Conservation (phyloP, 30 jellyfish, hydroid and myxozoan species). For the Aurelia aurita complex sp. Pacific region DNA sequence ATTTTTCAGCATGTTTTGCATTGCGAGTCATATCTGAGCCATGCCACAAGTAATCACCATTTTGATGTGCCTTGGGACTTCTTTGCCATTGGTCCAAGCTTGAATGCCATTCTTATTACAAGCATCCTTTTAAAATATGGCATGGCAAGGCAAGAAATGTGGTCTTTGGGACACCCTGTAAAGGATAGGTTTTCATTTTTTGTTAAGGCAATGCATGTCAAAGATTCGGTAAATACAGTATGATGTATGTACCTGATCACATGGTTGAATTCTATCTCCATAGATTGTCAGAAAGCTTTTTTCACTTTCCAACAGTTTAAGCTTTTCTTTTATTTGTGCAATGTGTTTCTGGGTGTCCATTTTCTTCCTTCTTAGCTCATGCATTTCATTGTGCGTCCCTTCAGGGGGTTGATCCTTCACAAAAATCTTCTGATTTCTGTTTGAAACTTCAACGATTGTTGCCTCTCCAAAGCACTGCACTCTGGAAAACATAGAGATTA, state of each 20-base stretch:
- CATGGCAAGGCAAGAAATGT: too few species aligned
- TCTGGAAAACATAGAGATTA: slow-evolving; percentile 11
- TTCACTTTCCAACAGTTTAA: slow-evolving; percentile 15
- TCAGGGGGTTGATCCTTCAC: slow-evolving; percentile 13
- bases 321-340: neutral
- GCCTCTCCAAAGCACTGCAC: slow-evolving; percentile 73
- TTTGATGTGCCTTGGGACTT: too few species aligned
- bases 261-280: slow-evolving; percentile 14
- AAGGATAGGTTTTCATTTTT: too few species aligned
- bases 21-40: too few species aligned
- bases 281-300: slow-evolving; percentile 18
- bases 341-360: neutral
- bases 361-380: slow-evolving; percentile 4
- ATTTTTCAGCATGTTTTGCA: too few species aligned
- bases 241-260: slow-evolving; percentile 14
- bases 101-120: too few species aligned
- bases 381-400: slow-evolving; percentile 21
- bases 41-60: too few species aligned
- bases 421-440: neutral
- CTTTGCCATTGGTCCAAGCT: too few species aligned
- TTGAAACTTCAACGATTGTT: slow-evolving; percentile 59
- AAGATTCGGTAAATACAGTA: too few species aligned
- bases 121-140: too few species aligned
- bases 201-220: too few species aligned
- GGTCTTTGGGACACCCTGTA: too few species aligned